These are phyloP conservation scores for Tachysurus fulvidraco DNA, from an alignment of 2,113 vertebrate species.

Conservation along the genomic window DNA sequence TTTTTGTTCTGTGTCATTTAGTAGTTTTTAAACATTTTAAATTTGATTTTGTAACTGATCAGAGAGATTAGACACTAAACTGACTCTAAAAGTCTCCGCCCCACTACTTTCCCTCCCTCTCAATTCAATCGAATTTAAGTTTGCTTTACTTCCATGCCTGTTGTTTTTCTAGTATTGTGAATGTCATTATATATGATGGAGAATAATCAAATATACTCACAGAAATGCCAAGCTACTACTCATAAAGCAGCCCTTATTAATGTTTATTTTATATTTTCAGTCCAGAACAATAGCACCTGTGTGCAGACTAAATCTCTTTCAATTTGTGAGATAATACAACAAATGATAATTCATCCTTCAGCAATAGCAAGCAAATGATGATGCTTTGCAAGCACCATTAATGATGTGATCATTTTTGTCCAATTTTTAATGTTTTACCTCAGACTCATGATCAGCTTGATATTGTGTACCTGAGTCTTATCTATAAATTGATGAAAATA, in stretches of 20 bases:
- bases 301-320: not conserved
- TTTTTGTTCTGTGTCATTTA: not conserved
- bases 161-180: not conserved
- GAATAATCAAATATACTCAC: not conserved
- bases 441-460: not conserved
- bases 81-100: conserved; percentile 29
- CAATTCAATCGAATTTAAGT: not conserved
- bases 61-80: not conserved
- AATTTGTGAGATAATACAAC: not conserved
- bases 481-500: not conserved
- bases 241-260: not conserved
- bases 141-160: not conserved
- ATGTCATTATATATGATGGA: not conserved
- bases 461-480: not conserved
- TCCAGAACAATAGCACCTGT: not conserved
- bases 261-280: not conserved
- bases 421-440: not conserved
- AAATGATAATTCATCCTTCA: not conserved
- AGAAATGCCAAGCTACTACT: not conserved
- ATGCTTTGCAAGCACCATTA: no score
- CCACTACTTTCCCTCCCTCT: conserved; percentile 38
- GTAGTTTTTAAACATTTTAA: not conserved
- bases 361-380: not conserved
- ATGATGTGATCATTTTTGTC: no score
- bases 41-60: not conserved